Conservation (phyloP, 2,888 invertebrate species). For the Heliconius erato region DNA sequence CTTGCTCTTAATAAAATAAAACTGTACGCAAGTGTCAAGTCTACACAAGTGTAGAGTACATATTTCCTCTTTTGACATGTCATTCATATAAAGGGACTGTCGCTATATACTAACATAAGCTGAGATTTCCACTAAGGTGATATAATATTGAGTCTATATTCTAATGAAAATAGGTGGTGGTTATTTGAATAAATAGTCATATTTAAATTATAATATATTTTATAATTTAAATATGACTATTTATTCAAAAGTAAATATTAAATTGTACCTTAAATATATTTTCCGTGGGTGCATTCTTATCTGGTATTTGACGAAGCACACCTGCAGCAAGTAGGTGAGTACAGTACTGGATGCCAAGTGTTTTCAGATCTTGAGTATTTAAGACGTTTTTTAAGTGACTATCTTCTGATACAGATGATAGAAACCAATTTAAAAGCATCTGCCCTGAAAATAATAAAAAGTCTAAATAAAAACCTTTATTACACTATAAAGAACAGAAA, state of each 20-base stretch:
- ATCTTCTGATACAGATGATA: slow-evolving; percentile 91
- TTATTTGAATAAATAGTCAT: neutral
- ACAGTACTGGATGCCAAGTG: slow-evolving; percentile 93
- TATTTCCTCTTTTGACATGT: too few species aligned
- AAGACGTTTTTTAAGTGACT: slow-evolving; percentile 87
- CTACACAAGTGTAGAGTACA: too few species aligned
- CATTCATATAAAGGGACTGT: too few species aligned
- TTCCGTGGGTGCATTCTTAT: slow-evolving; percentile 89
- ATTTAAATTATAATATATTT: too few species aligned
- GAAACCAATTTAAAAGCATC: slow-evolving; percentile 96
- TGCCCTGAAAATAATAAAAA: slow-evolving; percentile 88
- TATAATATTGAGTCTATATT: too few species aligned
- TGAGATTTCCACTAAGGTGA: too few species aligned
- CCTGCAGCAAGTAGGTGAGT: slow-evolving; percentile 95
- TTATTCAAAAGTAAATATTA: neutral
- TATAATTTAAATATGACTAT: slow-evolving; percentile 13
- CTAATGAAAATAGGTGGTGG: too few species aligned
- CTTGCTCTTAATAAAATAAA: too few species aligned
- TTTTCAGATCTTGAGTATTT: slow-evolving; percentile 90
- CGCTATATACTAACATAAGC: too few species aligned
- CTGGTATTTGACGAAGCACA: slow-evolving; percentile 92
- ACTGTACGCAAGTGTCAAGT: too few species aligned
- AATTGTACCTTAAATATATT: slow-evolving; percentile 89
- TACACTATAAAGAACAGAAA: neutral
- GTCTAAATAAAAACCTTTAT: neutral